Conservation (phyloP, 53 echinoderm and acorn worm species). For the Holothuria scabra region DNA sequence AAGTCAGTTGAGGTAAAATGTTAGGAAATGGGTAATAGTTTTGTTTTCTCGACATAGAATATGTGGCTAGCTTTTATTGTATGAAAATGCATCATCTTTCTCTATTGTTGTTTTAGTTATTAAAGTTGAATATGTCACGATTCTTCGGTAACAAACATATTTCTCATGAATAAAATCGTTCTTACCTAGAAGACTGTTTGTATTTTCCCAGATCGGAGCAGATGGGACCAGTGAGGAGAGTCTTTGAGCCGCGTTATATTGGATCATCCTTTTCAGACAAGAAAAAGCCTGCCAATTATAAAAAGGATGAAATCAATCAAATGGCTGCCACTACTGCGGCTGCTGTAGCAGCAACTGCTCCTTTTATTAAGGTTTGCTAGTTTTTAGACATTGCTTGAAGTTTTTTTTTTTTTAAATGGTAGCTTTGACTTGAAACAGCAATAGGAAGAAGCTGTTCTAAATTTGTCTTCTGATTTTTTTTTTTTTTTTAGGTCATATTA, state of each 20-base stretch:
- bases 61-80: too few species aligned
- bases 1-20: too few species aligned
- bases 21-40: too few species aligned
- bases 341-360: constrained; percentile 91
- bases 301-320: constrained; percentile 36
- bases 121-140: too few species aligned
- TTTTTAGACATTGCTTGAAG: neutral
- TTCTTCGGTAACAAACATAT: neutral
- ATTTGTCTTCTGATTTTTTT: too few species aligned
- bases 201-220: constrained; percentile 61
- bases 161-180: neutral
- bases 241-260: constrained; percentile 79
- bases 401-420: too few species aligned
- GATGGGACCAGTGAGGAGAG: constrained; percentile 76
- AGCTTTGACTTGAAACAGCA: too few species aligned
- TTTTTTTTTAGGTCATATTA: too few species aligned
- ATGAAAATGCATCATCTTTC: too few species aligned
- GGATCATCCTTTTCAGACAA: neutral
- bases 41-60: neutral
- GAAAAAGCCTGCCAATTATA: neutral
- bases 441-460: too few species aligned
- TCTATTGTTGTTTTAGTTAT: too few species aligned
- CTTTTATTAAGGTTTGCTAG: constrained; percentile 75
- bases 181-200: neutral
- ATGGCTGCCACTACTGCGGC: constrained; percentile 73